Evolutionary conservation across 2,113 vertebrate species (phyloP), one percentile per base, ranked within the genome.

Genomic region (Sorex fumeus): DNA sequence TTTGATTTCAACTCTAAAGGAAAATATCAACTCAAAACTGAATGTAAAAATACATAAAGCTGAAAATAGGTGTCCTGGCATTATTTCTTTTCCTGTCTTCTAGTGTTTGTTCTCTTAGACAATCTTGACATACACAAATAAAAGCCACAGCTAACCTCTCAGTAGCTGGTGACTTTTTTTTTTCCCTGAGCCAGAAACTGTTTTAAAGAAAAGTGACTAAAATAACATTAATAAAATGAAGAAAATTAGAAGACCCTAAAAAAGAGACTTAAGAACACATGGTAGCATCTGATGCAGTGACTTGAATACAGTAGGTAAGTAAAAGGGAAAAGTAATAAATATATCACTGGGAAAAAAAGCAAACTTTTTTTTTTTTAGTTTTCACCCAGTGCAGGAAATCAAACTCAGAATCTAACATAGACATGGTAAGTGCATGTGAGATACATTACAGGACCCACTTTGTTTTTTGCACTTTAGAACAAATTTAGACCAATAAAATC

Each of bases 1-100:
- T 60, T 60, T 93, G 28, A 90, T 79, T 93, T 90, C 53, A 95
- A 64, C 47, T 94, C 78, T 87, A 85, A 95, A 91, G 15, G 25
- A 93, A 82, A 92, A 34, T 30, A 96, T n/a, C 40, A 79, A 19
- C 21, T 87, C 10, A 72, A 90, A 28, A 6, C 62, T 79, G 45
- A 43, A 82, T 34, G 6, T 57, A 86, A 86, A 87, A 88, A 76
- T 27, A 83, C 47, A 91, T 47, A 47, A 43, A 10, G 23, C 27
- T 96, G 82, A 93, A 94, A 94, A 96, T 40, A 57, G 36, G 6
- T 83, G 45, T 23, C 12, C 21, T 19, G 50, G 12, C 3, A 72
- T 40, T 89, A 70, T 91, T 74, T 94, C 15, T 70, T 93, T 90
- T 87, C 76, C 43, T 71, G 36, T 74, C 53, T 92, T 47, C 53